phyloP scores from a whole-genome alignment of 2,888 invertebrate genomes.

The Gari tellinella region DNA sequence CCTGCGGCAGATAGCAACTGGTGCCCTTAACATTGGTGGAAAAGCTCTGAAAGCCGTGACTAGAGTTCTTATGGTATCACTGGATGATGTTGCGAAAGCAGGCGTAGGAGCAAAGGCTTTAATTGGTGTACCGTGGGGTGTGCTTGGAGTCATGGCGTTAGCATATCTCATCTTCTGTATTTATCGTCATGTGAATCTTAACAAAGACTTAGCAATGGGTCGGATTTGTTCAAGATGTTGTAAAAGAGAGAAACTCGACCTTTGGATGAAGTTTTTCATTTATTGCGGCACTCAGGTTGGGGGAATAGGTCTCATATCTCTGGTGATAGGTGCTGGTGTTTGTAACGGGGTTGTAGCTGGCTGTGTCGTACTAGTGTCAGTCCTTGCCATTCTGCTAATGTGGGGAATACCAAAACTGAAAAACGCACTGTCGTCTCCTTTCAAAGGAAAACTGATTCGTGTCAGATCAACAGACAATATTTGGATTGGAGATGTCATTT shows the following conservation, averaged over 20 bases:
- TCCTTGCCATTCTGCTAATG: slow-evolving; percentile 17
- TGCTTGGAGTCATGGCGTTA: background rate
- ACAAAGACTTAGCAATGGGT: slow-evolving; percentile 3
- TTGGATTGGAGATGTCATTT: slow-evolving; percentile 31
- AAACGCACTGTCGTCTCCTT: slow-evolving; percentile 24
- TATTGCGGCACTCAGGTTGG: slow-evolving; percentile 19
- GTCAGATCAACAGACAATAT: slow-evolving; percentile 15
- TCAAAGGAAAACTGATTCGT: slow-evolving; percentile 19
- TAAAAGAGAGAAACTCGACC: background rate
- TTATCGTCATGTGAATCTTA: slow-evolving; percentile 15
- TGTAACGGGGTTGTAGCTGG: slow-evolving; percentile 14
- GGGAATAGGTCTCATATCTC: slow-evolving; percentile 18
- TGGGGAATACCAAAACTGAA: slow-evolving; percentile 13
- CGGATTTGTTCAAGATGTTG: slow-evolving; percentile 27
- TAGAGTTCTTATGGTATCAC: slow-evolving; percentile 2
- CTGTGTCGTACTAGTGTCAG: background rate
- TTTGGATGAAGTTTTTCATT: slow-evolving; percentile 17
- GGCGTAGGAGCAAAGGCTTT: background rate
- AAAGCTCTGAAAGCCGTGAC: slow-evolving; percentile 14
- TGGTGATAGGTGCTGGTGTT: slow-evolving; percentile 14
- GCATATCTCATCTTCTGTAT: slow-evolving; percentile 20
- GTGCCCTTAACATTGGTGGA: slow-evolving; percentile 8
- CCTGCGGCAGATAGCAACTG: slow-evolving; percentile 1
- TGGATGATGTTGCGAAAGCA: slow-evolving; percentile 21
- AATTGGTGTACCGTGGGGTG: slow-evolving; percentile 12